Evolutionary conservation across 2,888 invertebrate genomes (phyloP).

Genomic region (Dicranocentrus wangi): DNA sequence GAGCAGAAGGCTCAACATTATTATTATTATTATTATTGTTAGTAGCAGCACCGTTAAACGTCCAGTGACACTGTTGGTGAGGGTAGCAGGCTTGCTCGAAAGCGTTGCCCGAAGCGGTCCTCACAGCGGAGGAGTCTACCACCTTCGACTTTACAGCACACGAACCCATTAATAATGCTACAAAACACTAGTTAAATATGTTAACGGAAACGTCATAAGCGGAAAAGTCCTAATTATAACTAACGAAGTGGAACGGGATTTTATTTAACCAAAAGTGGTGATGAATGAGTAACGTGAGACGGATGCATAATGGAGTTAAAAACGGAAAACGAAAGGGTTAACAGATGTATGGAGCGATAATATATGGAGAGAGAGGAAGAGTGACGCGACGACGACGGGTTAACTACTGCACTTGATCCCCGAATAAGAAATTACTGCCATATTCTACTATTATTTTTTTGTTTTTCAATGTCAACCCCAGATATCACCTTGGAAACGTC

Average conservation of each 20-base stretch:
- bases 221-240: neutral
- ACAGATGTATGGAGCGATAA: too few species aligned
- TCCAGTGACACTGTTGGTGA: slow-evolving; percentile 28
- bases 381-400: too few species aligned
- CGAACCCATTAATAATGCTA: slow-evolving; percentile 61
- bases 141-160: slow-evolving; percentile 69
- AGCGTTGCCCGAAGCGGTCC: slow-evolving; percentile 7
- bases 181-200: neutral
- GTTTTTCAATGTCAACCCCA: slow-evolving; percentile 45
- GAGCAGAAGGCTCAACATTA: slow-evolving; percentile 38
- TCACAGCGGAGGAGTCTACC: slow-evolving; percentile 26
- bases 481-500: slow-evolving; percentile 42
- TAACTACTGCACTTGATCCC: too few species aligned
- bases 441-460: too few species aligned
- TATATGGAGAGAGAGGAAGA: too few species aligned
- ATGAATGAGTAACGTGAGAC: too few species aligned
- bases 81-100: slow-evolving; percentile 29
- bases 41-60: slow-evolving; percentile 13
- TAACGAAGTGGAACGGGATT: too few species aligned
- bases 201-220: neutral
- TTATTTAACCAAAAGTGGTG: too few species aligned
- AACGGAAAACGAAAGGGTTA: too few species aligned
- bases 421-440: too few species aligned
- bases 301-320: too few species aligned
- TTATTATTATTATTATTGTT: slow-evolving; percentile 8